Conservation (phyloP, 2,888 invertebrate genomes). For the Erpobdella octoculata region DNA sequence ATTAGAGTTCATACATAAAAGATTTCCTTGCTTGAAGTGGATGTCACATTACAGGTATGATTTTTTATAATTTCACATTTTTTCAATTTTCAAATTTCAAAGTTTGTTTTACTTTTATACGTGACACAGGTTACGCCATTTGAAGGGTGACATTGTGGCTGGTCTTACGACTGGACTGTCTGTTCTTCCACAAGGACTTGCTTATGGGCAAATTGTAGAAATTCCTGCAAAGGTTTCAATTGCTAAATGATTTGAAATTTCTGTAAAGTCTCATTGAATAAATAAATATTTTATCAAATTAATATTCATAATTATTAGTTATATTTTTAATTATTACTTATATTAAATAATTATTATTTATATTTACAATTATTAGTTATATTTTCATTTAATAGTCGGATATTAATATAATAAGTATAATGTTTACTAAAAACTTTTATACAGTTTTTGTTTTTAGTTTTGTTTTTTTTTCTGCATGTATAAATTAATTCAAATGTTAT, state of each 20-base stretch:
- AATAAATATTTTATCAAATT: background rate
- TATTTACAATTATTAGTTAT: background rate
- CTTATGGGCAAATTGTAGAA: conserved; percentile 29
- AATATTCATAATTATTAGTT: background rate
- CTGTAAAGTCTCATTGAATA: background rate
- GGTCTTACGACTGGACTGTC: conserved; percentile 26
- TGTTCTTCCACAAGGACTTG: conserved; percentile 26
- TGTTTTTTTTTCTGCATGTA: too few relatives aligned
- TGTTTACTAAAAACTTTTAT: too few relatives aligned
- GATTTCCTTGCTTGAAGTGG: conserved; percentile 21
- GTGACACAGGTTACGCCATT: background rate
- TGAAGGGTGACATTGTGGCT: conserved; percentile 26
- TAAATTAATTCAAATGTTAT: too few relatives aligned
- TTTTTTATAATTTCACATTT: background rate
- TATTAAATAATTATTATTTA: background rate
- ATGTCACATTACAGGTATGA: conserved; percentile 22
- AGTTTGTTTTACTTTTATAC: background rate
- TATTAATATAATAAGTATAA: too few relatives aligned
- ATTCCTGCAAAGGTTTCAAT: conserved; percentile 17
- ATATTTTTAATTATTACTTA: background rate
- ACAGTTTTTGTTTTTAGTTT: too few relatives aligned
- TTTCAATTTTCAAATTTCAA: background rate
- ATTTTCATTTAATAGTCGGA: too few relatives aligned
- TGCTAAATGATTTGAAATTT: background rate
- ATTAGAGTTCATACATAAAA: background rate